These are phyloP conservation scores for Eupristina koningsbergeri DNA, from an alignment of 1,140 invertebrate genomes.

Conservation along the genomic window DNA sequence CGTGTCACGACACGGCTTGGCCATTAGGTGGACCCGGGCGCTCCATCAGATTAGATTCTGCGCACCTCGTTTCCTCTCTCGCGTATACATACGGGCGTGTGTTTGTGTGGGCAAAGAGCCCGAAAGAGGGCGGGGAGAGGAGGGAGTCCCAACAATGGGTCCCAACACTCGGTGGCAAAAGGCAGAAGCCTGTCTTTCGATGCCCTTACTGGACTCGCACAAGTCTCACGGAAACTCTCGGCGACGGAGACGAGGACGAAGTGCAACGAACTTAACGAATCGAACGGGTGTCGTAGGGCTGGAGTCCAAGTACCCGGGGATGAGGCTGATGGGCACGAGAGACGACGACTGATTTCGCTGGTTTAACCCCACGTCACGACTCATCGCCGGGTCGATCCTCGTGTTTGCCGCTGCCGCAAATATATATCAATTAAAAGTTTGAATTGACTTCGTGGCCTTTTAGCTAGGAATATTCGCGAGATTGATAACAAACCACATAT, in stretches of 20 bases:
- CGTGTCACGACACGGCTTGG: constrained; percentile 70
- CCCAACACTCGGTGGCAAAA: not conserved
- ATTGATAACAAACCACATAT: not conserved
- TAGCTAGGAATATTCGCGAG: not conserved
- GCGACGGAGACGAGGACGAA: not conserved
- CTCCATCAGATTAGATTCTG: constrained; percentile 70
- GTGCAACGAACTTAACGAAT: constrained; percentile 3
- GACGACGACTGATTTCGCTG: not conserved
- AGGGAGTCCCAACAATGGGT: constrained; percentile 30
- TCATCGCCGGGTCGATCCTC: not conserved
- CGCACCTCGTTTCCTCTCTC: constrained; percentile 35
- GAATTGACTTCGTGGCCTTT: not conserved
- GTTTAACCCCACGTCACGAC: not conserved
- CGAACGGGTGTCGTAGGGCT: constrained; percentile 1
- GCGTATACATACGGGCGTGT: not conserved
- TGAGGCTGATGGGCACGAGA: not conserved
- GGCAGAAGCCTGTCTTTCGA: not conserved
- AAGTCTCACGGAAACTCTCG: constrained; percentile 10
- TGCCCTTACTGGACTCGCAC: constrained; percentile 37
- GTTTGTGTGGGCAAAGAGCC: not conserved
- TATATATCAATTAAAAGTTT: not conserved
- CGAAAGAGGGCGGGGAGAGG: not conserved
- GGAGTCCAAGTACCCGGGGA: not conserved
- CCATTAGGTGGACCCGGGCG: constrained; percentile 68
- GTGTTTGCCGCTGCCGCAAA: not conserved